Evolutionary conservation across 2,888 invertebrate species (phyloP).

Genomic region (Ceriagrion tenellum): DNA sequence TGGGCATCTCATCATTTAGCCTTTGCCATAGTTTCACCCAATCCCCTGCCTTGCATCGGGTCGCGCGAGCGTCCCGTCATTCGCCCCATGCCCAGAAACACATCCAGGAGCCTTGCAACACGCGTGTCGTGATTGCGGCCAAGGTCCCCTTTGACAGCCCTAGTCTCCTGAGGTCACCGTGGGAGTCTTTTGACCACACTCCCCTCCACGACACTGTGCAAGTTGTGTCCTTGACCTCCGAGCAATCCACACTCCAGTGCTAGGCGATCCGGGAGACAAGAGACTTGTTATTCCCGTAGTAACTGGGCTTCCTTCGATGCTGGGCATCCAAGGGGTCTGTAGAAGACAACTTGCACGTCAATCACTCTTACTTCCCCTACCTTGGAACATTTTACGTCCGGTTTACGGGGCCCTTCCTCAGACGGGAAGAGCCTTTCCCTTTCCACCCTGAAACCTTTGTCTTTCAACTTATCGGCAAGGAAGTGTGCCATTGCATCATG

Average conservation of each 20-base stretch:
- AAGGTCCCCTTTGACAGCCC: not conserved
- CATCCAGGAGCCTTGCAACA: too few species aligned
- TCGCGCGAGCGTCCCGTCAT: too few species aligned
- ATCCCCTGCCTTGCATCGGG: too few species aligned
- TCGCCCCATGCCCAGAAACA: too few species aligned
- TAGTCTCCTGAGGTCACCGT: not conserved
- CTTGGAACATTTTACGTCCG: not conserved
- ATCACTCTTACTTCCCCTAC: not conserved
- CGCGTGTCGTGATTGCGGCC: too few species aligned
- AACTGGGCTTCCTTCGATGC: not conserved
- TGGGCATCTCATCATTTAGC: too few species aligned
- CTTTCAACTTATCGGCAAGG: not conserved
- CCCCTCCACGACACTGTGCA: conserved; percentile 24
- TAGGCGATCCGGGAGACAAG: not conserved
- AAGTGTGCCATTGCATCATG: conserved; percentile 72
- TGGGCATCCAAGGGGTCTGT: not conserved
- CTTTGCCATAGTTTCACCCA: too few species aligned
- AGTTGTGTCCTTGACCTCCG: not conserved
- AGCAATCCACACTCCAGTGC: not conserved
- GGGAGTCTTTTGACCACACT: not conserved
- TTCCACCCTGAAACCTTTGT: not conserved
- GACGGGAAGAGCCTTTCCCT: not conserved
- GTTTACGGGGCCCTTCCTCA: not conserved
- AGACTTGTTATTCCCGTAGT: not conserved
- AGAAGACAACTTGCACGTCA: not conserved